These are phyloP conservation scores for Sclerodermus sp. DNA, from an alignment of 2,888 invertebrate genomes.

Conservation along the genomic window DNA sequence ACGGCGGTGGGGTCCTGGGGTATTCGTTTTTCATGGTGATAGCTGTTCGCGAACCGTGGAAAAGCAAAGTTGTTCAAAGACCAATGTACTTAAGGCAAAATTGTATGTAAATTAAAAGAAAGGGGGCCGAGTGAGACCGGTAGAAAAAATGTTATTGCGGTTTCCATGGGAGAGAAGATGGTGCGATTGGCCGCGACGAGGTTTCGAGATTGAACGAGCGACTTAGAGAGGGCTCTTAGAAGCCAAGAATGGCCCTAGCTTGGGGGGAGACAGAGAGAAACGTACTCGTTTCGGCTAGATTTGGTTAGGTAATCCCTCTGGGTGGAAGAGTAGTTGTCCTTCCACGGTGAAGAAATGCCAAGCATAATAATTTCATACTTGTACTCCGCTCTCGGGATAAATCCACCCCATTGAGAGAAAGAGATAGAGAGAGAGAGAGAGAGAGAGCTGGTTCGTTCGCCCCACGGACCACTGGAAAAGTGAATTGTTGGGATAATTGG, in stretches of 20 bases:
- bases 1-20: too few species aligned
- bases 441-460: not conserved
- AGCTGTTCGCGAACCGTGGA: constrained; percentile 11
- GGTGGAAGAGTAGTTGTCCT: not conserved
- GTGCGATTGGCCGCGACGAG: constrained; percentile 14
- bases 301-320: constrained; percentile 32
- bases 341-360: constrained; percentile 15
- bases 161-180: constrained; percentile 11
- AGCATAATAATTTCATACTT: constrained; percentile 30
- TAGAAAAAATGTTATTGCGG: constrained; percentile 25
- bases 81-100: constrained; percentile 8
- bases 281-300: constrained; percentile 28
- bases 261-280: not conserved
- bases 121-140: not conserved
- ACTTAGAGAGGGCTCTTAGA: constrained; percentile 29
- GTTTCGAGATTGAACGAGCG: constrained; percentile 33
- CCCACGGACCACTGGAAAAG: not conserved
- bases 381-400: constrained; percentile 11
- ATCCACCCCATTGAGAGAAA: constrained; percentile 15
- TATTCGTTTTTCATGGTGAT: constrained; percentile 14
- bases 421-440: too few species aligned
- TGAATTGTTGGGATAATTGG: constrained; percentile 14
- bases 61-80: constrained; percentile 7
- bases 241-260: constrained; percentile 15
- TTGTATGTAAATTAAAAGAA: constrained; percentile 32